Conservation (phyloP, 1,140 invertebrate species). For the Vanessa atalanta region DNA sequence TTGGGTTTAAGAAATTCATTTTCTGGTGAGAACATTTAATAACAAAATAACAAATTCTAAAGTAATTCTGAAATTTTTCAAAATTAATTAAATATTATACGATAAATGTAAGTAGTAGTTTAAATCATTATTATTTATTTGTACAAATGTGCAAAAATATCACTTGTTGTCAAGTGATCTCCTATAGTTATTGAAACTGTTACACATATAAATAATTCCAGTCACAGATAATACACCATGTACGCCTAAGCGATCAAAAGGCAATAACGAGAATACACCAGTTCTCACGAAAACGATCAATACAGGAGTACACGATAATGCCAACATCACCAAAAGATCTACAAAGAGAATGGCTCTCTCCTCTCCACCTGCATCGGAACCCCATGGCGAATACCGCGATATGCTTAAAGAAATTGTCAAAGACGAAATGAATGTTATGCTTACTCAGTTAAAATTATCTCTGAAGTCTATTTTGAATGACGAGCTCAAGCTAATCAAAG, state of each 20-base stretch:
- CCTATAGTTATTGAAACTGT: too few species aligned
- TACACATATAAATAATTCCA: too few species aligned
- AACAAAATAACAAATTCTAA: too few species aligned
- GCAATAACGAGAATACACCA: slow-evolving; percentile 5
- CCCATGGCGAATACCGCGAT: slow-evolving; percentile 2
- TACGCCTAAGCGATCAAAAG: slow-evolving; percentile 1
- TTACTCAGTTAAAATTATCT: slow-evolving; percentile 2
- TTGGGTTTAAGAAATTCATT: too few species aligned
- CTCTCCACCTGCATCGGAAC: slow-evolving; percentile 4
- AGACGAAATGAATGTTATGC: slow-evolving; percentile 8
- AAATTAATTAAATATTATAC: too few species aligned
- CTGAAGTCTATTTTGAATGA: slow-evolving; percentile 6
- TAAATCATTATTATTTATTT: too few species aligned
- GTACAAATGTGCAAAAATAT: too few species aligned
- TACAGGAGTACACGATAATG: not conserved
- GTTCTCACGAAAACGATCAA: not conserved
- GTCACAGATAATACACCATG: not conserved
- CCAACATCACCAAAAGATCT: slow-evolving; percentile 1
- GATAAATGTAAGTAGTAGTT: too few species aligned
- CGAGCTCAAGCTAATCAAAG: slow-evolving; percentile 6
- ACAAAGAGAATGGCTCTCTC: slow-evolving; percentile 10
- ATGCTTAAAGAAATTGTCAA: slow-evolving; percentile 5
- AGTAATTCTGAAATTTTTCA: too few species aligned
- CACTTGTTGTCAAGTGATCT: too few species aligned
- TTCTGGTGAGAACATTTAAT: too few species aligned